Evolutionary conservation across 2,797 vertebrate species (phyloP), one percentile per base, ranked within the genome.

Genomic region (Coluber constrictor): DNA sequence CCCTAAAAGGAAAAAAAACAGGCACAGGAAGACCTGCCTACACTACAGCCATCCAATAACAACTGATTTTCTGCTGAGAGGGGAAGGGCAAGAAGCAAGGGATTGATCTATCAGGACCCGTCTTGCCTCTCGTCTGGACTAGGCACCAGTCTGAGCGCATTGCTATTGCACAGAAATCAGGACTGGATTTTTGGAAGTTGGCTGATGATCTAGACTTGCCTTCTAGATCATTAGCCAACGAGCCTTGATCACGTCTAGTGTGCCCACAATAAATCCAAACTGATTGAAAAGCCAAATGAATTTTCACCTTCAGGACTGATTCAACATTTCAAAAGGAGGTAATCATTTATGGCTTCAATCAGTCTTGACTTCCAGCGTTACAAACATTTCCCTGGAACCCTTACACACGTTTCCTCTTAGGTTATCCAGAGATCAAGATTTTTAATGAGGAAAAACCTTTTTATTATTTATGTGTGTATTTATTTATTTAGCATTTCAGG

Each of bases 361-460:
- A 23, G 87, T 95, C 95, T 96, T 93, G 86, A 83, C 90, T 97
- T 95, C 94, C 96, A 96, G 94, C 90, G 86, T 4, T 47, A 11
- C 59, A 90, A 9, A 9, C 90, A 94, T 92, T 79, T 91, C 70
- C 95, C 92, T 86, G 94, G 93, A 95, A 54, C 6, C 54, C 88
- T 59, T 92, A 54, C 90, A 92, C 94, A 92, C 83, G 61, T 94
- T 94, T 60, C 93, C 87, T 92, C 90, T 43, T 25, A 87, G 94
- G 93, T 93, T 96, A 96, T 87, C 90, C 93, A 95, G 89, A 92
- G 92, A 94, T 95, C 93, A 95, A 94, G 94, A 90, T 94, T 95
- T 83, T 94, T 93, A 92, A 94, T 89, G 90, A 86, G 91, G 90
- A 95, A 96, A 93, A 90, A 18, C 70, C 61, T 10, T 90, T 83